phyloP scores from a whole-genome alignment of 2,113 vertebrate species.

The Saccopteryx bilineata region DNA sequence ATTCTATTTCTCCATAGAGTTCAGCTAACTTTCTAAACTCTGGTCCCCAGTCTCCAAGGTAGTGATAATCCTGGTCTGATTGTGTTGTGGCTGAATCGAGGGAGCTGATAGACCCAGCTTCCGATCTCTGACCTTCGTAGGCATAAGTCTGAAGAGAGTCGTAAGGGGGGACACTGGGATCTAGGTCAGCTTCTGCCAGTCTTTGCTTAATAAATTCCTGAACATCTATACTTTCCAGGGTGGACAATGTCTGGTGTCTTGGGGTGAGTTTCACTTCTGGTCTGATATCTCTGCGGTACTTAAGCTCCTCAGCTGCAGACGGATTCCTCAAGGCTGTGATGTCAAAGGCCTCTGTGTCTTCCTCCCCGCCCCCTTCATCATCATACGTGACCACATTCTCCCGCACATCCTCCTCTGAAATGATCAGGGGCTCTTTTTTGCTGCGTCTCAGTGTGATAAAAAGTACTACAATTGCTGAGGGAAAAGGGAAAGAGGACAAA shows the following conservation, averaged over 20 bases:
- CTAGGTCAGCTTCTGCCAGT: conserved; percentile 95
- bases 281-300: conserved; percentile 93
- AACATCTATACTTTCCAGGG: conserved; percentile 92
- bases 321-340: conserved; percentile 96
- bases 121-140: conserved; percentile 96
- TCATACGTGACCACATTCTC: conserved; percentile 99
- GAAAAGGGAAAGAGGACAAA: conserved; percentile 65
- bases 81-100: conserved; percentile 93
- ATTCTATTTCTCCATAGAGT: conserved; percentile 95
- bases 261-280: conserved; percentile 89
- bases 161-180: conserved; percentile 95
- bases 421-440: conserved; percentile 97
- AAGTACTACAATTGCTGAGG: conserved; percentile 95
- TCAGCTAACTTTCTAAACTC: conserved; percentile 97
- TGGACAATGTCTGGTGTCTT: conserved; percentile 86
- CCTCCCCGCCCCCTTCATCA: conserved; percentile 97
- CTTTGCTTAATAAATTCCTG: conserved; percentile 95
- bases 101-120: conserved; percentile 95
- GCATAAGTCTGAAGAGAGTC: conserved; percentile 99
- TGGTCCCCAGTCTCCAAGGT: conserved; percentile 95
- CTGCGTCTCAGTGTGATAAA: conserved; percentile 95
- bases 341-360: conserved; percentile 98
- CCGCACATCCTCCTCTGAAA: conserved; percentile 96
- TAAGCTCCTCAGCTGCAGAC: conserved; percentile 94
- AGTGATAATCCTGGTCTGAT: conserved; percentile 94